Base-by-base conservation (phyloP, 2,797 vertebrate species). In the Salarias fasciatus region DNA sequence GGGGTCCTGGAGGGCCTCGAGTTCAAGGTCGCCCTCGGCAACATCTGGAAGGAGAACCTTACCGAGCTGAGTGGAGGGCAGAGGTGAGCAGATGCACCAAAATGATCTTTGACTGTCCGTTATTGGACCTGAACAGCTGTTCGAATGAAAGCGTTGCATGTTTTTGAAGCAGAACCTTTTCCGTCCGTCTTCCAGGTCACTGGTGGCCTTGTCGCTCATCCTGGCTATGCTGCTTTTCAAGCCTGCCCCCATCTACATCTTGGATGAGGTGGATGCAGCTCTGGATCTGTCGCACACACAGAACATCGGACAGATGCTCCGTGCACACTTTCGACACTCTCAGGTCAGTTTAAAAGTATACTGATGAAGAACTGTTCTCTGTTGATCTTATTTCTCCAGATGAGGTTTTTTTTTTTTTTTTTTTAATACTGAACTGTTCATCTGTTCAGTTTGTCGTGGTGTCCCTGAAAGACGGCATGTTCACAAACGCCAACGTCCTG, bases 401-500 rank as follows among this genome's bases (percentile, higher is more conserved):
- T 3, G 18, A 24, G 18, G n/a, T n/a, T n/a, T n/a, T n/a, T n/a
- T n/a, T n/a, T n/a, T n/a, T 24, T 2, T 24, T 18, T 24, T 3
- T 12, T n/a, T n/a, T n/a, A n/a, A n/a, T n/a, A 7, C 12, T 40
- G 6, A 13, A 40, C 11, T 42, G 11, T 37, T 42, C 0, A 13
- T n/a, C 29, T 28, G 46, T 64, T 35, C 73, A 99, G 98, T 99
- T 99, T 53, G 91, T 99, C 72, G 96, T 99, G 37, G 98, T 99
- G 53, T 99, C 98, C 5, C 88, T 99, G 44, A 99, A 99, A 84
- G 97, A 99, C 8, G 98, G 98, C 53, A 99, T 99, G 97, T 99
- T 99, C 89, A 95, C 92, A 88, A 99, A 99, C 0, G 98, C 98
- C 58, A 99, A 99, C 0, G 94, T 99, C 58, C 94, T 99, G 42